These are phyloP conservation scores for Salvator merianae DNA, from an alignment of 2,113 vertebrate species.

Conservation along the genomic window DNA sequence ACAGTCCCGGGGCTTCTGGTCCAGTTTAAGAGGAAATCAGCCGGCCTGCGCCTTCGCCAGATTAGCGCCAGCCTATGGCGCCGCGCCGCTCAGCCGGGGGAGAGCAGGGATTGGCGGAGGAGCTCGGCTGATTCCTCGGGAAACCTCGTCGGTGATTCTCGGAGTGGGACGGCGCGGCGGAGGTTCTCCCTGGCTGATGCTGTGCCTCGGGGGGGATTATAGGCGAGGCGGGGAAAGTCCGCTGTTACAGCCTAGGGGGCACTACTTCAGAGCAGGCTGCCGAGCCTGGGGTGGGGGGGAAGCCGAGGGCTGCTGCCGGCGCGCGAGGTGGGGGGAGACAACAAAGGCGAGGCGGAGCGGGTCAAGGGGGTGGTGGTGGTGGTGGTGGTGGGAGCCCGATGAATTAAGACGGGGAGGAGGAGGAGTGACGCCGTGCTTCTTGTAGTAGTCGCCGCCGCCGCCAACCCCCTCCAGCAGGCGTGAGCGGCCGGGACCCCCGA, in stretches of 20 bases:
- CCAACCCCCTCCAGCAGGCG: too few relatives aligned
- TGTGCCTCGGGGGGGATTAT: constrained; percentile 24
- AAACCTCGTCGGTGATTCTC: constrained; percentile 45
- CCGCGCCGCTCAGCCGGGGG: neutral
- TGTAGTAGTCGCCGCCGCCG: too few relatives aligned
- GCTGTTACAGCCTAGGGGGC: constrained; percentile 54
- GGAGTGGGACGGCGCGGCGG: constrained; percentile 48
- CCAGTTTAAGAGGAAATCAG: neutral
- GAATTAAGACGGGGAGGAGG: constrained; percentile 47
- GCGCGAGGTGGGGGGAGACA: constrained; percentile 41
- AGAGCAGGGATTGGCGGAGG: constrained; percentile 55
- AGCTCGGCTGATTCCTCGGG: constrained; percentile 68
- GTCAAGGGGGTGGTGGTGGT: constrained; percentile 11
- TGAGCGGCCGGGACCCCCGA: neutral
- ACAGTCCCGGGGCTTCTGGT: too few relatives aligned
- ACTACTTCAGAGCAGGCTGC: constrained; percentile 42
- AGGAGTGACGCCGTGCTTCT: neutral
- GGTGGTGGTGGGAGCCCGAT: constrained; percentile 31
- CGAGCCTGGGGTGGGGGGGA: neutral
- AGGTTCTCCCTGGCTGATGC: constrained; percentile 44
- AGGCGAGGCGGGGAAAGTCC: constrained; percentile 57
- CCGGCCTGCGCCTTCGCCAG: constrained; percentile 56
- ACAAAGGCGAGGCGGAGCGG: constrained; percentile 30
- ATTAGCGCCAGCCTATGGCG: constrained; percentile 59
- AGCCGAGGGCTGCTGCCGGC: constrained; percentile 1